Conservation (phyloP, 1,140 invertebrate species). For the Archegozetes longisetosus region DNA sequence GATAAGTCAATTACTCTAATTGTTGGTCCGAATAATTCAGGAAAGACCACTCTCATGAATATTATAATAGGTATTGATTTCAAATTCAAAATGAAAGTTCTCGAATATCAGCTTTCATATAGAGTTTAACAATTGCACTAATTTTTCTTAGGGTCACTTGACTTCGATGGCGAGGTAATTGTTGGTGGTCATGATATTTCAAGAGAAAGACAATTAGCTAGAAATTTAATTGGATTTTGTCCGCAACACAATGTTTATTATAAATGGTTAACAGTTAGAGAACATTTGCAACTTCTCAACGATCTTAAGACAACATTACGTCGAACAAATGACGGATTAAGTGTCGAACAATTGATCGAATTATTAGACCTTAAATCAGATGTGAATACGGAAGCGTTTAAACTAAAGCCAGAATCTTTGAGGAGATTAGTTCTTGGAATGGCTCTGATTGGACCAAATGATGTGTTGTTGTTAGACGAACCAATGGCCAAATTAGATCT, state of each 20-base stretch:
- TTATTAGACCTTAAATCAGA: not conserved
- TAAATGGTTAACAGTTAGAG: not conserved
- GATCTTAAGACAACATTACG: not conserved
- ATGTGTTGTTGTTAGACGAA: slow-evolving; percentile 31
- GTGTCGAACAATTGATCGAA: not conserved
- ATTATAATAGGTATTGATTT: slow-evolving; percentile 19
- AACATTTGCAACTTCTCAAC: not conserved
- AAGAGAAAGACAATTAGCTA: not conserved
- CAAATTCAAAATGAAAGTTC: too few species aligned
- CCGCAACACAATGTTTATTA: not conserved
- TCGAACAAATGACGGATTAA: not conserved
- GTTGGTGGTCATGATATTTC: not conserved
- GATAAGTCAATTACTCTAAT: not conserved
- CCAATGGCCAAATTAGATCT: slow-evolving; percentile 35
- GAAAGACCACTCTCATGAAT: slow-evolving; percentile 23
- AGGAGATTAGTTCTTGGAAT: slow-evolving; percentile 36
- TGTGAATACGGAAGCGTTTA: not conserved
- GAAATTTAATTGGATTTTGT: not conserved
- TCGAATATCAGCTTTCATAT: not conserved
- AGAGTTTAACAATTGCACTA: not conserved
- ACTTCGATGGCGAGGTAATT: not conserved
- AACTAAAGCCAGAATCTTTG: not conserved
- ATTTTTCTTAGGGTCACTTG: not conserved
- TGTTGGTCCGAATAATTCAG: slow-evolving; percentile 24
- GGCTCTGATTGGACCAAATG: slow-evolving; percentile 32